Conservation (phyloP, 2,797 vertebrate species). For the Danio aesculapii region DNA sequence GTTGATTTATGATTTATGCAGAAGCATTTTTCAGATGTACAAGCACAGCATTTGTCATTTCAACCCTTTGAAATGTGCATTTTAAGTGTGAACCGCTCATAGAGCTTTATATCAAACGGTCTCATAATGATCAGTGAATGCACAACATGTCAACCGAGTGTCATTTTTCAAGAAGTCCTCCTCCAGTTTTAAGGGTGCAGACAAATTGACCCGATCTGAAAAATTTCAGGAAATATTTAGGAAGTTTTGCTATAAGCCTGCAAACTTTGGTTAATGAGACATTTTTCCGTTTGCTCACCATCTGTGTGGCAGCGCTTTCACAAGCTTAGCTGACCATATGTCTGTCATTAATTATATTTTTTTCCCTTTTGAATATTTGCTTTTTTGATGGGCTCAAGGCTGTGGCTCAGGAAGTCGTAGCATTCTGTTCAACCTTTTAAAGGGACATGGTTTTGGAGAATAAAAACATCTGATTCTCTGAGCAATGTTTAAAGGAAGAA, state of each 20-base stretch:
- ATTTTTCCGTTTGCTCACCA: conserved; percentile 51
- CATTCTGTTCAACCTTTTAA: conserved; percentile 33
- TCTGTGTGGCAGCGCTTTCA: conserved; percentile 47
- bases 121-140: not conserved
- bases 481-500: conserved; percentile 19
- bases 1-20: not conserved
- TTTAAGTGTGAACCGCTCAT: not conserved
- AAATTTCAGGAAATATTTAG: conserved; percentile 30
- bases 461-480: conserved; percentile 20
- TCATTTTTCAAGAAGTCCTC: not conserved
- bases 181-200: conserved; percentile 14
- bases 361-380: conserved; percentile 33
- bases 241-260: conserved; percentile 27
- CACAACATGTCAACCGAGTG: conserved; percentile 5
- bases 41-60: not conserved
- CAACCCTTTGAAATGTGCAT: not conserved
- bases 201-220: conserved; percentile 35
- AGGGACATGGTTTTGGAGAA: conserved; percentile 19
- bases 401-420: not conserved
- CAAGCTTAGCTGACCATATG: conserved; percentile 51
- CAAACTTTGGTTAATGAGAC: conserved; percentile 54
- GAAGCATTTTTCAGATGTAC: not conserved
- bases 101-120: not conserved
- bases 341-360: conserved; percentile 28
- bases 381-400: conserved; percentile 43